Evolutionary conservation across 2,797 vertebrate genomes (phyloP).

Genomic region (Margarornis squamiger): DNA sequence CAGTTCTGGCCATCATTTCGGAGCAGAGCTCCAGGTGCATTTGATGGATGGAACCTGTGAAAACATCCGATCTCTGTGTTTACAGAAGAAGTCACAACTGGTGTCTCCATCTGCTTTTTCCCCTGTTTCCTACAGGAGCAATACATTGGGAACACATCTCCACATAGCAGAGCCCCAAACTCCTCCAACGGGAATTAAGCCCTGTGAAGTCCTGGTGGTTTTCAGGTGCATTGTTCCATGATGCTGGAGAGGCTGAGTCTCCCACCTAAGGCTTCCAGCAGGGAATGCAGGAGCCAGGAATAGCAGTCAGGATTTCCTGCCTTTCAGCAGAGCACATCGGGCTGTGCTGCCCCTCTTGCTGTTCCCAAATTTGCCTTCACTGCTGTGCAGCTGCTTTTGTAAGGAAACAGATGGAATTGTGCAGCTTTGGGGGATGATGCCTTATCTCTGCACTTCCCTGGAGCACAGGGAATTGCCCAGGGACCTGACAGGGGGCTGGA

Average conservation of each 20-base stretch:
- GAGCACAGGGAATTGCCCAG: not conserved
- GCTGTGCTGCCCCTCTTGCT: not conserved
- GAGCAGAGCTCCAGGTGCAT: not conserved
- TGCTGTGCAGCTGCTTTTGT: not conserved
- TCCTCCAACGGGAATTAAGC: not conserved
- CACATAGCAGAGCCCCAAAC: not conserved
- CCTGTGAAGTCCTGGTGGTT: not conserved
- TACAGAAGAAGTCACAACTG: not conserved
- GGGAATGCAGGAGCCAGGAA: not conserved
- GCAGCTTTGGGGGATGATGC: not conserved
- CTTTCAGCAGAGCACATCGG: not conserved
- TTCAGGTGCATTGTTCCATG: not conserved
- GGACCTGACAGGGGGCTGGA: not conserved
- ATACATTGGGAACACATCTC: not conserved
- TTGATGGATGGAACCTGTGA: not conserved
- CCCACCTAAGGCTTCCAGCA: not conserved
- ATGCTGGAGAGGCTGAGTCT: not conserved
- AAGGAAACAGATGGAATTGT: not conserved
- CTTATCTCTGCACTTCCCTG: not conserved
- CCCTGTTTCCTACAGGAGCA: not conserved
- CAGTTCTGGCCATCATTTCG: not conserved
- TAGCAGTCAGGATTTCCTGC: conserved; percentile 57
- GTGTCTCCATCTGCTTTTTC: not conserved
- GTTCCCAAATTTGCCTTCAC: not conserved
- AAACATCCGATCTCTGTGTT: not conserved